A percentile compares a stretch with the other conserved stretches of the same genome.
Conservation (phyloP, 2,888 invertebrate species). For the Graphium colonna region DNA sequence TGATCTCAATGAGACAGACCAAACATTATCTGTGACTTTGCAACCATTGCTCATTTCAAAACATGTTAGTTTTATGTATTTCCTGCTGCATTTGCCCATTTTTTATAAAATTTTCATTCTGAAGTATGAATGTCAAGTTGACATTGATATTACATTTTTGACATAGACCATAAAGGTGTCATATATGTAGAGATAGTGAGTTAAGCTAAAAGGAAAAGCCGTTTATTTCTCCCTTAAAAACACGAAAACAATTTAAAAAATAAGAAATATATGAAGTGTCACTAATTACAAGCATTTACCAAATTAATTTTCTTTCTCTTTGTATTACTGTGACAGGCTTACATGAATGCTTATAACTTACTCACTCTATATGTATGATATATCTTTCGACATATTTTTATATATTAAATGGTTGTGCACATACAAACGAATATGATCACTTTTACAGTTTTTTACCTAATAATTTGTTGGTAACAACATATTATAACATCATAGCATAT, state of each 20-base stretch:
- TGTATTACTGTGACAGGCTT: too few species aligned
- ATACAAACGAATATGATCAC: background rate
- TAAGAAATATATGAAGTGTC: too few species aligned
- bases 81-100: background rate
- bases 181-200: too few species aligned
- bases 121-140: background rate
- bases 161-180: background rate
- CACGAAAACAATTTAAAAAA: too few species aligned
- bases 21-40: conserved; percentile 6
- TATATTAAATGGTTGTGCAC: too few species aligned
- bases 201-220: too few species aligned
- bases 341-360: too few species aligned
- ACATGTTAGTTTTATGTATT: conserved; percentile 7
- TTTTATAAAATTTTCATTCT: background rate
- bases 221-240: too few species aligned
- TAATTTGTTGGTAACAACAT: background rate
- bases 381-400: too few species aligned
- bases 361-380: too few species aligned
- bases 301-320: too few species aligned
- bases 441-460: background rate
- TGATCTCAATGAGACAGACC: conserved; percentile 28
- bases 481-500: background rate
- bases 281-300: too few species aligned
- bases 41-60: background rate
- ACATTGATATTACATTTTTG: background rate